A percentile compares a stretch with the other conserved stretches of the same genome.
Evolutionary conservation across 2,113 vertebrate genomes (phyloP).

Genomic region (Mesoclemmys tuberculata): DNA sequence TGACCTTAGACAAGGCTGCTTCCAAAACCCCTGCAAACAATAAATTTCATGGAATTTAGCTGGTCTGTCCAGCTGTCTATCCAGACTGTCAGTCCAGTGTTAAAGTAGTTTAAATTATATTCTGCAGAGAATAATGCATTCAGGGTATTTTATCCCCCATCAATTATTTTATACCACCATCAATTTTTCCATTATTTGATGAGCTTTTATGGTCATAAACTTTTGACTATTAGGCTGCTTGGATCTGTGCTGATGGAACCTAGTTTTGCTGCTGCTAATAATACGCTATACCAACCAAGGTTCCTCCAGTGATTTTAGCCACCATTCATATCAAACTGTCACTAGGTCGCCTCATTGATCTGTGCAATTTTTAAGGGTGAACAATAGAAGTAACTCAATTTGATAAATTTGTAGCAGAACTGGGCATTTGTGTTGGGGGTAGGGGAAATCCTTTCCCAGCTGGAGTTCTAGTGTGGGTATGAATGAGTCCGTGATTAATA

Average conservation of each 20-base stretch:
- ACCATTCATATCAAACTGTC: neutral
- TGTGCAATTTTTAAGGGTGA: neutral
- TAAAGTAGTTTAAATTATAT: slow-evolving; percentile 4
- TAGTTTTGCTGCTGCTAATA: neutral
- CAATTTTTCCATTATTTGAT: slow-evolving; percentile 46
- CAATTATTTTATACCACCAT: neutral
- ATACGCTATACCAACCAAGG: neutral
- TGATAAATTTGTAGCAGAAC: neutral
- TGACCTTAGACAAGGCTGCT: neutral
- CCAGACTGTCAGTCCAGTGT: neutral
- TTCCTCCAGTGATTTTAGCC: neutral
- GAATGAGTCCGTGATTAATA: neutral
- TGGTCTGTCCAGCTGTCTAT: slow-evolving; percentile 8
- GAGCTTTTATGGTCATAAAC: neutral
- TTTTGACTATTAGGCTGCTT: slow-evolving; percentile 45
- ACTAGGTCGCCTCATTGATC: neutral
- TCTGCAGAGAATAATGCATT: slow-evolving; percentile 32
- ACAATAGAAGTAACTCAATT: neutral
- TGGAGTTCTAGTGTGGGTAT: neutral
- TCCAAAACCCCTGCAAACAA: neutral
- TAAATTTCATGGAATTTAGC: neutral
- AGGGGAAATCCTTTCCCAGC: neutral
- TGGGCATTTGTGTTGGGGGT: neutral
- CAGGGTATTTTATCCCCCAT: slow-evolving; percentile 52
- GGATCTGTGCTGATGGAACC: neutral